Conservation (phyloP, 2,113 vertebrate genomes). For the Nannospalax galili region DNA sequence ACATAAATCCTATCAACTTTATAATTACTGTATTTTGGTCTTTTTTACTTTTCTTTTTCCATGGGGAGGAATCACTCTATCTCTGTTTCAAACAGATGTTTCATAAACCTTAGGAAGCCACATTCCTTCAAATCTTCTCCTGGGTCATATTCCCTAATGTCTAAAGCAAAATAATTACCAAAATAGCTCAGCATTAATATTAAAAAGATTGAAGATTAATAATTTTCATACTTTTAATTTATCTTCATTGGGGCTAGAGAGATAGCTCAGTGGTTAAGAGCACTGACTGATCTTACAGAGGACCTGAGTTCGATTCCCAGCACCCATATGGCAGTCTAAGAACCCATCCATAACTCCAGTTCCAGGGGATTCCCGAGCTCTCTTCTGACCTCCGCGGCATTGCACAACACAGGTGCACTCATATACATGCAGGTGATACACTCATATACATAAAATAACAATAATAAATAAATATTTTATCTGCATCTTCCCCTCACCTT, state of each 20-base stretch:
- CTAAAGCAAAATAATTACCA: constrained; percentile 31
- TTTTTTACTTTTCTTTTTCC: constrained; percentile 68
- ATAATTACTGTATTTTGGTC: constrained; percentile 65
- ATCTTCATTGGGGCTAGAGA: too few relatives aligned
- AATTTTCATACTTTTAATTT: background rate
- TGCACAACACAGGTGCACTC: too few relatives aligned
- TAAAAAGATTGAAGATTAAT: background rate
- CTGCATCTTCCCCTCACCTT: background rate
- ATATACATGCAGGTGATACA: too few relatives aligned
- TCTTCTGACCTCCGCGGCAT: too few relatives aligned
- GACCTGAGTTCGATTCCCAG: too few relatives aligned
- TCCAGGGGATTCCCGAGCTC: too few relatives aligned
- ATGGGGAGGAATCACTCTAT: background rate
- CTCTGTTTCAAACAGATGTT: constrained; percentile 57
- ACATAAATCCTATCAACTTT: constrained; percentile 40
- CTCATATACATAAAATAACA: too few relatives aligned
- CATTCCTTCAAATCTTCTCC: background rate
- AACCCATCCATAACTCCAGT: too few relatives aligned
- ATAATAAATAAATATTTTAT: too few relatives aligned
- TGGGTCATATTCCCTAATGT: constrained; percentile 15
- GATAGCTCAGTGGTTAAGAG: too few relatives aligned
- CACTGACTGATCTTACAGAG: too few relatives aligned
- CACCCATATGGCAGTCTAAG: too few relatives aligned
- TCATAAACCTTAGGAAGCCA: background rate
- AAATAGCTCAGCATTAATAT: constrained; percentile 6